phyloP scores from a whole-genome alignment of 92 coral and sea anemone genomes.

The Bergia sp. region DNA sequence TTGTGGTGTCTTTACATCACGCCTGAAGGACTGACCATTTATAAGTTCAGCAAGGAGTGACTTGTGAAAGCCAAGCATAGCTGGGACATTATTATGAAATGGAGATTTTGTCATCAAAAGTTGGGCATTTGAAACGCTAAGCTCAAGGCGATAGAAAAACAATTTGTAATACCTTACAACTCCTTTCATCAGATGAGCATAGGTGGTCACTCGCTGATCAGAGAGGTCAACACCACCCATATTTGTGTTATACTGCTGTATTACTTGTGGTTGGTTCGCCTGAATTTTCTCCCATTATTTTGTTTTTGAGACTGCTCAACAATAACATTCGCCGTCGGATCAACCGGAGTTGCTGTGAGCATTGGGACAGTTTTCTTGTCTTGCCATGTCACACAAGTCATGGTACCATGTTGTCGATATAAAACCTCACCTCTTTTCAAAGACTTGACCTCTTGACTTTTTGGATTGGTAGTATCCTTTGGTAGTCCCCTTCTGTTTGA shows the following conservation, averaged over 20 bases:
- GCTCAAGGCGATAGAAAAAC: background rate
- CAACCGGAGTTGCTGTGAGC: slow-evolving; percentile 30
- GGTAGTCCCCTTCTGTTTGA: slow-evolving; percentile 40
- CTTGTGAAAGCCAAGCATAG: background rate
- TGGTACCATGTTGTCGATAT: slow-evolving; percentile 46
- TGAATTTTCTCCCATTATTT: slow-evolving; percentile 20
- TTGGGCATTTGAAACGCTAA: background rate
- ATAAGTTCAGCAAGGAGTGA: background rate
- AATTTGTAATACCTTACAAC: background rate
- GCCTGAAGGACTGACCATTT: background rate
- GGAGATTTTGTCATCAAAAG: background rate
- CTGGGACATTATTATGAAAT: background rate
- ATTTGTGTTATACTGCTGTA: background rate
- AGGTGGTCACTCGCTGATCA: slow-evolving; percentile 9
- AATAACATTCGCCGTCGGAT: background rate
- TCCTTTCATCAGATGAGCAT: slow-evolving; percentile 5
- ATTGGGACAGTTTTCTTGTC: slow-evolving; percentile 46
- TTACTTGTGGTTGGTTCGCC: slow-evolving; percentile 1
- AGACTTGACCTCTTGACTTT: slow-evolving; percentile 16
- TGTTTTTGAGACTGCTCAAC: slow-evolving; percentile 12
- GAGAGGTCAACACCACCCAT: slow-evolving; percentile 8
- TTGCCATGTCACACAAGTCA: slow-evolving; percentile 53
- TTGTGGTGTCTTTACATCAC: background rate
- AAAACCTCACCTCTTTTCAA: slow-evolving; percentile 39
- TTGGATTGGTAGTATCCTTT: slow-evolving; percentile 37